phyloP scores from a whole-genome alignment of 2,888 invertebrate species.

The Drosophila hamatofila region DNA sequence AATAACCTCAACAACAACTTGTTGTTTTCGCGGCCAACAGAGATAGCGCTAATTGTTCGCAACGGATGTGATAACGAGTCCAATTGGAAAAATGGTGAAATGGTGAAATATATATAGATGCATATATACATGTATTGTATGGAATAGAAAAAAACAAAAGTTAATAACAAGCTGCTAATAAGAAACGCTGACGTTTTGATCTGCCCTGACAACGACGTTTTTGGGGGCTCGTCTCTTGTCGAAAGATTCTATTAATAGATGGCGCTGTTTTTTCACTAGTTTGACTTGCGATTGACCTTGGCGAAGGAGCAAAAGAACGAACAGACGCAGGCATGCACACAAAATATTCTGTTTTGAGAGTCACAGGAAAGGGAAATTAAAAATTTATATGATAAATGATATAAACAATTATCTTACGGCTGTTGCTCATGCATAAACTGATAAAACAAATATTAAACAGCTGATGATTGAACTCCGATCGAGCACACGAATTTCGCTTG shows the following conservation, averaged over 20 bases:
- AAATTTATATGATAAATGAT: background rate
- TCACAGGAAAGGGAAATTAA: background rate
- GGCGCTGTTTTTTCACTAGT: conserved; percentile 16
- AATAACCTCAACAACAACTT: conserved; percentile 39
- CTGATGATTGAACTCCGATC: conserved; percentile 29
- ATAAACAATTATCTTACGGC: background rate
- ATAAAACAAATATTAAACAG: conserved; percentile 28
- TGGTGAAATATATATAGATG: background rate
- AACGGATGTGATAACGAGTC: conserved; percentile 71
- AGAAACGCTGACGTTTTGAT: conserved; percentile 16
- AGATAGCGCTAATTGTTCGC: conserved; percentile 73
- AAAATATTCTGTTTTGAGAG: background rate
- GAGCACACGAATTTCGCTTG: background rate
- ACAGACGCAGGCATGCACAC: background rate
- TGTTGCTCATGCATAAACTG: too few species aligned
- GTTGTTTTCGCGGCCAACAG: conserved; percentile 55
- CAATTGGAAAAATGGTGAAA: conserved; percentile 40
- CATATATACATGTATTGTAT: background rate
- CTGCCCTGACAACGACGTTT: conserved; percentile 55
- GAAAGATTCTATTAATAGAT: conserved; percentile 38
- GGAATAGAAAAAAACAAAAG: conserved; percentile 37
- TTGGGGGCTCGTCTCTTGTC: conserved; percentile 13
- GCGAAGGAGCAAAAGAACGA: background rate
- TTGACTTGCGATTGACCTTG: conserved; percentile 36
- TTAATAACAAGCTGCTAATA: conserved; percentile 20